Base-by-base conservation (phyloP, 2,113 vertebrate species). In the Holacanthus passer region DNA sequence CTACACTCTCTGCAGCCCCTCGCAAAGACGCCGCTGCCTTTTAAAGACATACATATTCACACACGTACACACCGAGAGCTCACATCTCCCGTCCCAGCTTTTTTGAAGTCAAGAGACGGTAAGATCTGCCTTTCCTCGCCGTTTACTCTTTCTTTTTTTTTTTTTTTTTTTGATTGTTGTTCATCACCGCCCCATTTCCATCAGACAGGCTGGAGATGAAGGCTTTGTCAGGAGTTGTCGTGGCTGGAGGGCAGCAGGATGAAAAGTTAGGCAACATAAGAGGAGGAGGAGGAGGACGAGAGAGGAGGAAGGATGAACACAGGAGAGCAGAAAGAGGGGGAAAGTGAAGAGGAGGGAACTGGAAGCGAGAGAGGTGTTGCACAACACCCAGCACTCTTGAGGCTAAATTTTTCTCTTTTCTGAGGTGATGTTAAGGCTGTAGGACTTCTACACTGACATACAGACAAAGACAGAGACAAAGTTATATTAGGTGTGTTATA, bases 121-220 rank as follows among this genome's bases (percentile, higher is more conserved):
- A 32, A 53, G 48, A 78, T 87, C 70, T 59, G 60, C 62, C 60
- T 84, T 76, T 58, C 19, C 13, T 58, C 24, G 1, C 20, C 37
- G n/a, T 43, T 65, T 66, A 67, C 22, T 20, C 32, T 73, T 66
- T 71, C 3, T 41, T 70, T 0, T 32, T 53, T 3, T 37, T 37
- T 29, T 20, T 62, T 56, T 43, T 19, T 7, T 6, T 47, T 47
- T 74, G 58, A 53, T 66, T 29, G 29, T 65, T 78, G 81, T 82
- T 81, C 52, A 67, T 82, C 85, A 64, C 58, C 5, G 19, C 27
- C 35, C 29, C 58, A 65, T 79, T 84, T 80, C 62, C 63, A 79
- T 86, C 72, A 76, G 63, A 71, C 32, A 43, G 62, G 68, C 62
- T 82, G 7, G 35, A 84, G 79, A 90, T 88, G 66, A 91, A 92